Base-by-base conservation (phyloP, 2,888 invertebrate genomes). In the Xiphydria camelus region DNA sequence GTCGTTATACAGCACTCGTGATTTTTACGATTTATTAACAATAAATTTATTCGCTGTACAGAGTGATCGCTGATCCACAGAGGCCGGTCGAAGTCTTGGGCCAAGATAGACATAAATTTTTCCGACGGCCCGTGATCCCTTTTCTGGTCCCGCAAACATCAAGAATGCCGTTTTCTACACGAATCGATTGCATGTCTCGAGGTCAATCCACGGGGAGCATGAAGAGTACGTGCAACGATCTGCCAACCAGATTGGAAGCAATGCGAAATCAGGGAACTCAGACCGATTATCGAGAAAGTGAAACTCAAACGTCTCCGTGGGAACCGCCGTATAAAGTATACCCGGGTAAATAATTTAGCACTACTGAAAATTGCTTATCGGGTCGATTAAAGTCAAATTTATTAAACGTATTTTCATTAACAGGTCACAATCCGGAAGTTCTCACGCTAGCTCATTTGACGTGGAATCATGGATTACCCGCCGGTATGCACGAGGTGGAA, bases 271-370 rank as follows among this genome's bases (percentile, higher is more conserved):
- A 78, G 35, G 81, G 77, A 29, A 82, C 84, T 0, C 89, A 90
- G 76, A 89, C 89, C 1, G 70, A 83, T 43, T 89, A 80, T 67
- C 81, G 90, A 45, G 91, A 90, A 61, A 85, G 85, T 0, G 87
- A 87, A 53, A 82, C 86, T 0, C 91, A 91, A 74, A 91, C 91
- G 0, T 77, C 78, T 9, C 90, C 91, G 0, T 91, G 89, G 84
- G 84, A 89, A 51, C 87, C 90, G 1, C 79, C 81, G 1, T 83
- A 80, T 62, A 76, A 75, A 44, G 71, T 84, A 20, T 33, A 42
- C 43, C 32, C 52, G 55, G 64, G 70, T 66, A 51, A 32, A 17
- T 19, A 60, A 66, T 60, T 0, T 63, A 54, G 57, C 42, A 73
- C 22, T 25, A 80, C 70, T 68, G 78, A 62, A 77, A 33, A 9